A percentile compares a stretch with the other conserved stretches of the same genome.
Evolutionary conservation across 2,797 vertebrate genomes (phyloP).

Genomic region (Monodelphis domestica): DNA sequence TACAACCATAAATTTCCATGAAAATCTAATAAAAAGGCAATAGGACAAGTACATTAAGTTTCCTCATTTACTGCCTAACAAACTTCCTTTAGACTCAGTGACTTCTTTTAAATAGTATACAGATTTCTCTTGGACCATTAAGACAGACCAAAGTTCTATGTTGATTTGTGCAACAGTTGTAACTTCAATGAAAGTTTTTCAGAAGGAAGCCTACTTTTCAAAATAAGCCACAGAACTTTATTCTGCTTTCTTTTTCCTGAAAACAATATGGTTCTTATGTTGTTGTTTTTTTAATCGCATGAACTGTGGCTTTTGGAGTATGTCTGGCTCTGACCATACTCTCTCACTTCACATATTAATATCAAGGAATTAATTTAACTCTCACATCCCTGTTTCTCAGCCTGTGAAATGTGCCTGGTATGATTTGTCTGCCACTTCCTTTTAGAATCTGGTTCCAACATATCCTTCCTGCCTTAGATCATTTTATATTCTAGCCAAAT

Average conservation of each 20-base stretch:
- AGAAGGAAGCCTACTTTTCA: conserved; percentile 18
- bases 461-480: neutral
- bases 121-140: conserved; percentile 31
- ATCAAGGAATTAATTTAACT: neutral
- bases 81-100: conserved; percentile 24
- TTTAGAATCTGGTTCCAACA: neutral
- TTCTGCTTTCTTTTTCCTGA: conserved; percentile 12
- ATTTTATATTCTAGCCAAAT: neutral
- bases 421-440: neutral
- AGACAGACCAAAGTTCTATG: neutral
- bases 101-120: conserved; percentile 30
- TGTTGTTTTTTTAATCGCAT: neutral
- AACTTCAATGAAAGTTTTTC: neutral
- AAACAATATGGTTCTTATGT: neutral
- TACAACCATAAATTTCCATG: conserved; percentile 34
- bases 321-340: neutral
- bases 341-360: neutral
- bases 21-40: conserved; percentile 58
- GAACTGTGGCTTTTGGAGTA: neutral
- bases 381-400: neutral
- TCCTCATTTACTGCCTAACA: conserved; percentile 33
- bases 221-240: conserved; percentile 3
- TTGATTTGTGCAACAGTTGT: conserved; percentile 16
- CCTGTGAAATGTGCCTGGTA: neutral
- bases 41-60: conserved; percentile 33